Base-by-base conservation (phyloP, 2,797 vertebrate genomes). In the Euphonia xanthogaster region DNA sequence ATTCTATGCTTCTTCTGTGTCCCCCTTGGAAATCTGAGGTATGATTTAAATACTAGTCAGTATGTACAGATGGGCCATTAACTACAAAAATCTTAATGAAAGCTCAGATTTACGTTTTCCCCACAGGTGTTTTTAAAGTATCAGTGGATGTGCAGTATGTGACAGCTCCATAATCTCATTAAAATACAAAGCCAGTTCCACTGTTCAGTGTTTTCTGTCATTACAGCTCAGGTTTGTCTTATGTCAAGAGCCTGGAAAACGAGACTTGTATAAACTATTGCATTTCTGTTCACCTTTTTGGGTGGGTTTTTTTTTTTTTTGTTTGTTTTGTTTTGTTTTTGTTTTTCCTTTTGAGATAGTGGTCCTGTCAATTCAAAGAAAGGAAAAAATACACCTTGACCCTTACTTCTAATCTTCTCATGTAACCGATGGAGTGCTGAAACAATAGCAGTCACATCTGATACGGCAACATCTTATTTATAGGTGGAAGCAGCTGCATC, bases 401-500 rank as follows among this genome's bases (percentile, higher is more conserved):
- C 83, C 85, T 80, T 94, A 74, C 50, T 48, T 95, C 55, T 82
- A 39, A 81, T 91, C 33, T 40, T 60, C 72, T 91, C 68, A 27
- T 83, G 40, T 87, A 66, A 66, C 90, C 0, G 0, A 39, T 89
- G 58, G 71, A 51, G 74, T 86, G 54, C 70, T 79, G 66, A 93
- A 95, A 95, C 96, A 96, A 88, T 92, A 94, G 83, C n/a, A 65
- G 71, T 94, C 57, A 54, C 35, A 57, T 51, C 78, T 84, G 67
- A 81, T 94, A 50, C 47, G 84, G 77, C 75, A 77, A 68, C 47
- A 21, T 92, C 89, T 87, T 96, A 67, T 85, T 96, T 92, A 91
- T 85, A 96, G 88, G 35, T 97, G 96, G 97, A 96, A 96, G 90
- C 97, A 97, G 97, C 97, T 96, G 96, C 85, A 86, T 96, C 95